Percentiles rank a stretch among this genome's conserved stretches.
phyloP scores from a whole-genome alignment of 2,888 invertebrate species.

The Agrochola circellaris region DNA sequence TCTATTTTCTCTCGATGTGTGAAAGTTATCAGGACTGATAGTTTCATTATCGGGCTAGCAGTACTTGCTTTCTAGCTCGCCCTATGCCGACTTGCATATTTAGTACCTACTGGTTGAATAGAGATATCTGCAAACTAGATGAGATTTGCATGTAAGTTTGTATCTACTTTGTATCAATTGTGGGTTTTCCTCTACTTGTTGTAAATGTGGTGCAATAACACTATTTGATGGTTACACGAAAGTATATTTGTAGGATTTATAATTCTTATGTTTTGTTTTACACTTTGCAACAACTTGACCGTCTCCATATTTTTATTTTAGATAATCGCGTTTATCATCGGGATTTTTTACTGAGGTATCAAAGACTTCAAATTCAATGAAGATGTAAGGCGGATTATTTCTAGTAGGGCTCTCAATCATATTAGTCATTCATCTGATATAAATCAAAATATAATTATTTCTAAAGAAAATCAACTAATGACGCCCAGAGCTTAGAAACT shows the following conservation, averaged over 20 bases:
- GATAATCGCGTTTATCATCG: background rate
- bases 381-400: too few species aligned
- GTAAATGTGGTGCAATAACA: background rate
- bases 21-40: slow-evolving; percentile 59
- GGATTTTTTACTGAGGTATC: background rate
- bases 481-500: background rate
- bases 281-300: background rate
- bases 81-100: slow-evolving; percentile 55
- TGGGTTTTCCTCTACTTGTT: background rate
- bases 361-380: background rate
- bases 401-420: too few species aligned
- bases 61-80: slow-evolving; percentile 57
- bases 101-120: slow-evolving; percentile 33
- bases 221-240: background rate
- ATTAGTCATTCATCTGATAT: background rate
- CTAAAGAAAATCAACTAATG: background rate
- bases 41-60: slow-evolving; percentile 55
- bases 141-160: slow-evolving; percentile 50
- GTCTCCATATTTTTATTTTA: too few species aligned
- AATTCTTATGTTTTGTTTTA: background rate
- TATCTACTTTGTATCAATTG: slow-evolving; percentile 31
- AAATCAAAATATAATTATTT: background rate
- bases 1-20: slow-evolving; percentile 54
- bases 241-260: background rate
- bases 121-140: slow-evolving; percentile 45